phyloP scores from a whole-genome alignment of 2,888 invertebrate genomes.

The Brachycybe producta region DNA sequence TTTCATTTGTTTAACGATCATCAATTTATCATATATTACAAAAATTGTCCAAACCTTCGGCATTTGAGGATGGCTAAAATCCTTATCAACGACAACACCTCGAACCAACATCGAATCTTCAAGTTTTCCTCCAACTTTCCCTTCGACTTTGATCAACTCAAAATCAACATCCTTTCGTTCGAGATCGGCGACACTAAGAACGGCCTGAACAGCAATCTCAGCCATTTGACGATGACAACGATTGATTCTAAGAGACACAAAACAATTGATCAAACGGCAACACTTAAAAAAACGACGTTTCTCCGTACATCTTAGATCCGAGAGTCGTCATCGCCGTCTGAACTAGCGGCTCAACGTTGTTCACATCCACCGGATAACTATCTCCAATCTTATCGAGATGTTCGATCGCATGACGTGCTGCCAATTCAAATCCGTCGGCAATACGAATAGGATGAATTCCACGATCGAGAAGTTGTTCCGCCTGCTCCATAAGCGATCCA shows the following conservation, averaged over 20 bases:
- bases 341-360: slow-evolving; percentile 74
- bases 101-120: slow-evolving; percentile 93
- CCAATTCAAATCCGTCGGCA: slow-evolving; percentile 96
- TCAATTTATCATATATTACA: not conserved
- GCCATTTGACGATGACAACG: slow-evolving; percentile 96
- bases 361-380: slow-evolving; percentile 68
- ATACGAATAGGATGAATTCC: slow-evolving; percentile 98
- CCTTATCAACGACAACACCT: slow-evolving; percentile 96
- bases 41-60: slow-evolving; percentile 62
- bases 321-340: slow-evolving; percentile 96
- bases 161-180: slow-evolving; percentile 93
- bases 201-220: slow-evolving; percentile 95
- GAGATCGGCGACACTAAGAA: slow-evolving; percentile 89
- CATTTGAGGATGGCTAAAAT: slow-evolving; percentile 99
- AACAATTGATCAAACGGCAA: too few species aligned
- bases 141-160: slow-evolving; percentile 96
- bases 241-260: slow-evolving; percentile 73
- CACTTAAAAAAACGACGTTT: not conserved
- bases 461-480: slow-evolving; percentile 77
- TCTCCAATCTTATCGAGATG: slow-evolving; percentile 81
- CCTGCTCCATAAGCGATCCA: slow-evolving; percentile 88
- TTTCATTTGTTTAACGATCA: not conserved
- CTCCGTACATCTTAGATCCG: slow-evolving; percentile 79
- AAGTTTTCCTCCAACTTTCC: slow-evolving; percentile 90
- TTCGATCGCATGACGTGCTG: slow-evolving; percentile 72